Evolutionary conservation across 1,140 invertebrate species (phyloP).

Genomic region (Tyrophagus putrescentiae): DNA sequence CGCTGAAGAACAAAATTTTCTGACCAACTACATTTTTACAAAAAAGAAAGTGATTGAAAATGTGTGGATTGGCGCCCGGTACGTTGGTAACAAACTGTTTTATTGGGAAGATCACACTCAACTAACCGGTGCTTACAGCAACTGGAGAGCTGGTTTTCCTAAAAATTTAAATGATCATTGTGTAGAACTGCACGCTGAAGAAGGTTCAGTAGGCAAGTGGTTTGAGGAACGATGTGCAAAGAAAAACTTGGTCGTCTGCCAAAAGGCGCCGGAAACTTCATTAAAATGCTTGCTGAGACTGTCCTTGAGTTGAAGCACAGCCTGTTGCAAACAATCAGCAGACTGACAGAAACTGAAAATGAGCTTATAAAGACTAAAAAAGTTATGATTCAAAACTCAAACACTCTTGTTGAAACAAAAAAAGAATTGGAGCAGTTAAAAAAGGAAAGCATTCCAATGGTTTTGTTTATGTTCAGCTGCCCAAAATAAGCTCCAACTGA

Average conservation of each 20-base stretch:
- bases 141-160: too few species aligned
- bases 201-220: not conserved
- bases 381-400: not conserved
- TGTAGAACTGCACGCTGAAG: not conserved
- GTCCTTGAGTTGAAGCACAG: not conserved
- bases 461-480: too few species aligned
- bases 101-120: too few species aligned
- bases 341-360: not conserved
- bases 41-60: too few species aligned
- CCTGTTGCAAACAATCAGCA: not conserved
- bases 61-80: too few species aligned
- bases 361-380: not conserved
- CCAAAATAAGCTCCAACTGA: too few species aligned
- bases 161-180: too few species aligned
- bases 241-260: not conserved
- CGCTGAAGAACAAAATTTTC: too few species aligned
- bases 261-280: not conserved
- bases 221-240: not conserved
- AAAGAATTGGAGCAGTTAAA: not conserved
- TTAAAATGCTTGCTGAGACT: not conserved
- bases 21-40: too few species aligned
- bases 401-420: not conserved
- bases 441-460: not conserved
- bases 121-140: too few species aligned
- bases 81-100: too few species aligned